Base-by-base conservation (phyloP, 2,888 invertebrate genomes). In the Mesorhabditis belari region DNA sequence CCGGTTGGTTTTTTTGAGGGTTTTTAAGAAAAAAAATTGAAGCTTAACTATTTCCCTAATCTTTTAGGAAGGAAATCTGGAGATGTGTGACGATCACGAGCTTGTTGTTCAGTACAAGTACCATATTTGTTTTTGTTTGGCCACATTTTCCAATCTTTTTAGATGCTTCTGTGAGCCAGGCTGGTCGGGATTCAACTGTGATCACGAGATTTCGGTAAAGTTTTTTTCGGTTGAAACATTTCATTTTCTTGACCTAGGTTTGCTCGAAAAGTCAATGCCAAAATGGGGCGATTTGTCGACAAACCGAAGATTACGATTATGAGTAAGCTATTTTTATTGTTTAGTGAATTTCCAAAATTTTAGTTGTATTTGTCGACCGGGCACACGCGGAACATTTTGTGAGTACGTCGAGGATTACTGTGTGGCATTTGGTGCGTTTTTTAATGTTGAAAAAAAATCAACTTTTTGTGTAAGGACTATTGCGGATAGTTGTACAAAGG, bases 281-380 rank as follows among this genome's bases (percentile, higher is more conserved):
- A 27, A 62, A 67, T 23, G 58, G 59, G 55, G 62, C 59, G 52
- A 59, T 53, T 29, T 67, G 67, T 58, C 26, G 19, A 3, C 25
- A 50, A n/a, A 52, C 58, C 21, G 24, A 26, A 17, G 52, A 51
- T 12, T 27, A 54, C 21, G 27, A 26, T 54, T 54, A 54, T 19
- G 2, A 25, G 55, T 54, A 17, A 19, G 21, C 17, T 17, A 19
- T 23, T 51, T 2, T 35, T 9, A 35, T n/a, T 35, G n/a, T 9
- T 35, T 35, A n/a, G n/a, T n/a, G n/a, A n/a, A n/a, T n/a, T n/a
- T n/a, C n/a, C 27, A 54, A 54, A 27, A 57, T 63, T 66, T 53
- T 51, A 70, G 70, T 5, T 70, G 70, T 28, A 53, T 58, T 24
- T 70, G 70, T 44, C n/a, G 58, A 17, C 63, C 63, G 21, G 70